A percentile compares a stretch with the other conserved stretches of the same genome.
These are phyloP conservation scores for Poeciliopsis gracilis DNA, from an alignment of 2,797 vertebrate species.

Conservation along the genomic window DNA sequence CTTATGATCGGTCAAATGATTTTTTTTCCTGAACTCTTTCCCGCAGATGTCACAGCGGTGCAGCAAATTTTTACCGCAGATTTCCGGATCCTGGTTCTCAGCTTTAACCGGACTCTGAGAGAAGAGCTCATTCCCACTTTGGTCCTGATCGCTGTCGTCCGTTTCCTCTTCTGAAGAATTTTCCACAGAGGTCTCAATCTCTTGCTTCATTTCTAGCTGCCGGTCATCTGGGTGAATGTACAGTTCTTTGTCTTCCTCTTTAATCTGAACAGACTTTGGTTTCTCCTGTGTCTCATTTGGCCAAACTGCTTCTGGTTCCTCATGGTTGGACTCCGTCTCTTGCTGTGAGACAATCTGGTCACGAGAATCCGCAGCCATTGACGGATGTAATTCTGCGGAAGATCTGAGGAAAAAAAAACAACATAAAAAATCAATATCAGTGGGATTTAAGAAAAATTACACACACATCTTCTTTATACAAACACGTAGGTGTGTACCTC, in stretches of 20 bases:
- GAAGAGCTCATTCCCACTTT: background rate
- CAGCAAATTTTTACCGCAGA: background rate
- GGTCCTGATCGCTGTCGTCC: background rate
- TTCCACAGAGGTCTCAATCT: background rate
- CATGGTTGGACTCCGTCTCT: background rate
- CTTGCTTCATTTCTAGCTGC: background rate
- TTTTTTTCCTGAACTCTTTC: conserved; percentile 4
- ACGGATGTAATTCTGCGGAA: background rate
- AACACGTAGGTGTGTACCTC: background rate
- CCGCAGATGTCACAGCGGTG: conserved; percentile 1
- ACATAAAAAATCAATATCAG: background rate
- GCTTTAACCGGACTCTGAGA: background rate
- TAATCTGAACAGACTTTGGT: background rate
- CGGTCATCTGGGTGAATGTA: background rate
- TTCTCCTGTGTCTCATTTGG: background rate
- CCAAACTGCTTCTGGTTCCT: background rate
- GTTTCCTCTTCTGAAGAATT: conserved; percentile 3
- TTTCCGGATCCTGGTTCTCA: background rate
- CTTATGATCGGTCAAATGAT: conserved; percentile 1
- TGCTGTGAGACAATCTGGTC: background rate
- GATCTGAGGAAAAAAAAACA: background rate
- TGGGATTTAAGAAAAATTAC: background rate
- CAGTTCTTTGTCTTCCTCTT: background rate
- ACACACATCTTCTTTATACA: background rate
- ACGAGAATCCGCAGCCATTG: background rate